Conservation (phyloP, 2,113 vertebrate genomes). For the Tupaia chinensis region DNA sequence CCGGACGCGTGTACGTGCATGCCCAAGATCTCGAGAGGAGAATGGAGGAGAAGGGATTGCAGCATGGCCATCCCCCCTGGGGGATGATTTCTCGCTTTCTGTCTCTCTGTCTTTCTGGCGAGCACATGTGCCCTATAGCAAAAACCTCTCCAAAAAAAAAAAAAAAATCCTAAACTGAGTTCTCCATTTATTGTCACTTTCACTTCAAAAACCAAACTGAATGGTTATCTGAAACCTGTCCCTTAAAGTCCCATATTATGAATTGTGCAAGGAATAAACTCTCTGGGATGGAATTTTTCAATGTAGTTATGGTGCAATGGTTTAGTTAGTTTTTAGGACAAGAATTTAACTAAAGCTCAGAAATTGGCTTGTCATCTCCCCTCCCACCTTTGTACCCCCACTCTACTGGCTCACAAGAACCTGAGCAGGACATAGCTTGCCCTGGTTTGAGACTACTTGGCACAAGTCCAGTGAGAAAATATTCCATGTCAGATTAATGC, state of each 20-base stretch:
- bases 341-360: constrained; percentile 61
- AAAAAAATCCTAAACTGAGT: too few relatives aligned
- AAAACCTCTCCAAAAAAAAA: too few relatives aligned
- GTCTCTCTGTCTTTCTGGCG: too few relatives aligned
- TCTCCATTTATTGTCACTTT: too few relatives aligned
- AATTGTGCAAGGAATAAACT: background rate
- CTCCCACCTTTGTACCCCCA: too few relatives aligned
- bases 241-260: background rate
- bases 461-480: constrained; percentile 56
- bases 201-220: background rate
- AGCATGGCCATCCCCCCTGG: too few relatives aligned
- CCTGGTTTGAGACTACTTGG: constrained; percentile 53
- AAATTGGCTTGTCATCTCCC: background rate
- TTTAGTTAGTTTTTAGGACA: constrained; percentile 33
- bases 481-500: constrained; percentile 44
- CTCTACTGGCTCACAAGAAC: background rate
- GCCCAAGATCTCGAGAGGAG: too few relatives aligned
- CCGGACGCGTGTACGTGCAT: too few relatives aligned
- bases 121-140: too few relatives aligned
- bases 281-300: background rate
- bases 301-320: background rate
- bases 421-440: background rate
- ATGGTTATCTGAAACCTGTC: background rate
- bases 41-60: too few relatives aligned
- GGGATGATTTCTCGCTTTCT: too few relatives aligned